These are phyloP conservation scores for Xiphophorus hellerii DNA, from an alignment of 2,113 vertebrate species.

Conservation along the genomic window DNA sequence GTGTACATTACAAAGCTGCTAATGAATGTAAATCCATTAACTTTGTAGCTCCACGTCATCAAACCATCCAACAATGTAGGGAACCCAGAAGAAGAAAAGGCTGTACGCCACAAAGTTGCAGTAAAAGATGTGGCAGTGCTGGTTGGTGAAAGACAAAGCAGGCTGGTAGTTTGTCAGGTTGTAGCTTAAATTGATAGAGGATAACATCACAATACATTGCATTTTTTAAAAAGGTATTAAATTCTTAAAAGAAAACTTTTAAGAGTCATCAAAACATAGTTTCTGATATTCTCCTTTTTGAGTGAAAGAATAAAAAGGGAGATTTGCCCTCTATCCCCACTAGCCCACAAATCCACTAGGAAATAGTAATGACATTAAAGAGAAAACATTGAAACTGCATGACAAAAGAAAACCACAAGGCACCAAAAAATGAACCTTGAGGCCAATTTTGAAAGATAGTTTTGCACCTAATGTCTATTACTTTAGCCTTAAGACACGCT, in stretches of 20 bases:
- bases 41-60: neutral
- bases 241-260: too few species aligned
- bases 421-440: neutral
- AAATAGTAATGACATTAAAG: too few species aligned
- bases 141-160: too few species aligned
- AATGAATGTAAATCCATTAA: neutral
- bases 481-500: conserved; percentile 8
- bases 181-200: neutral
- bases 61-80: neutral
- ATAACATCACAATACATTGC: too few species aligned
- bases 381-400: neutral
- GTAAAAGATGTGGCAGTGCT: too few species aligned
- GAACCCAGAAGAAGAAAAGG: neutral
- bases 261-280: too few species aligned
- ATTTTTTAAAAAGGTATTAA: too few species aligned
- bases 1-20: neutral
- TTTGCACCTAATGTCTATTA: conserved; percentile 15
- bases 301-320: too few species aligned
- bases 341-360: too few species aligned
- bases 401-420: neutral
- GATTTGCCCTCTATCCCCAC: too few species aligned
- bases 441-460: conserved; percentile 17
- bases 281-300: too few species aligned
- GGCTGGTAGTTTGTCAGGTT: neutral
- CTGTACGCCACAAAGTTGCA: too few species aligned